Evolutionary conservation across 53 echinoderm and acorn worm species (phyloP).

Genomic region (Echinometra lucunter): DNA sequence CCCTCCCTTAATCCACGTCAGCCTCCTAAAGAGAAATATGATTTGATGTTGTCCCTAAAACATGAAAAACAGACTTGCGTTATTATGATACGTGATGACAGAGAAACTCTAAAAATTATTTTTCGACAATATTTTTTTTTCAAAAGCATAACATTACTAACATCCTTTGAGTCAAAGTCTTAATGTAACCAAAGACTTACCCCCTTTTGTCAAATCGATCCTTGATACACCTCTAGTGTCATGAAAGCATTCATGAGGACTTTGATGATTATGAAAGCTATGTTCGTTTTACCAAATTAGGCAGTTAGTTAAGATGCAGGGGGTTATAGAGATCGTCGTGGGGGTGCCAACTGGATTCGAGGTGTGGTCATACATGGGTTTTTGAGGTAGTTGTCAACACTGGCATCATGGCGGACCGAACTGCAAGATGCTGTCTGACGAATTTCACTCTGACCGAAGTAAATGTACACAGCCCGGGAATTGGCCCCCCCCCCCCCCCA

Average conservation of each 20-base stretch:
- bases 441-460: too few relatives aligned
- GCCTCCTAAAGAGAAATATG: background rate
- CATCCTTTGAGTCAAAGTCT: background rate
- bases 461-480: too few relatives aligned
- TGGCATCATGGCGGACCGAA: background rate
- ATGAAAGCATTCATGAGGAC: background rate
- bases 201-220: background rate
- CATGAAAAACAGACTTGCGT: background rate
- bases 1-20: background rate
- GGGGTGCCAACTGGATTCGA: background rate
- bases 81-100: background rate
- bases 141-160: background rate
- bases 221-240: background rate
- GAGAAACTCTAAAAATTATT: too few relatives aligned
- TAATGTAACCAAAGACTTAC: background rate
- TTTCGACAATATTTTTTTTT: background rate
- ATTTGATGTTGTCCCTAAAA: background rate
- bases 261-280: background rate
- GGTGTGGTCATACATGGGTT: background rate
- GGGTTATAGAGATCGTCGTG: background rate
- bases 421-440: background rate
- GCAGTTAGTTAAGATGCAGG: slow-evolving; percentile 17
- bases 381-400: background rate
- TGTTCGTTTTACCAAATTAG: background rate
- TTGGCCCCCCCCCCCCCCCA: too few relatives aligned